phyloP scores from a whole-genome alignment of 2,797 vertebrate species.

The Taenioides sp. region DNA sequence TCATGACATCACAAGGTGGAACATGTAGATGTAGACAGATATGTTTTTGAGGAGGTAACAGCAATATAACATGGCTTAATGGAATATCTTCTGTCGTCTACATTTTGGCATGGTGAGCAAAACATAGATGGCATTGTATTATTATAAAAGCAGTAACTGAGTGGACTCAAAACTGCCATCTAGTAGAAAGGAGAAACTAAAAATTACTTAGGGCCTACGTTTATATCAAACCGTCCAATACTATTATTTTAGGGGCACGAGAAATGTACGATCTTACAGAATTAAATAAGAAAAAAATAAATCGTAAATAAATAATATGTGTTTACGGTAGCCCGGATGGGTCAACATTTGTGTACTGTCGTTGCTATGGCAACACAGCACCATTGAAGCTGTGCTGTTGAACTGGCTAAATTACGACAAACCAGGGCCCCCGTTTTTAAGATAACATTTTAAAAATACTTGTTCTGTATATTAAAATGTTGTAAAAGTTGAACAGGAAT shows the following conservation, averaged over 20 bases:
- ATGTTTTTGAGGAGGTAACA: too few species aligned
- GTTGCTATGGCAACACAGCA: slow-evolving; percentile 58
- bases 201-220: not conserved
- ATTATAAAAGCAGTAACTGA: not conserved
- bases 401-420: not conserved
- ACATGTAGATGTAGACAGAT: too few species aligned
- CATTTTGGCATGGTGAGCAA: too few species aligned
- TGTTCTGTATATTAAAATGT: not conserved
- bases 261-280: too few species aligned
- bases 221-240: not conserved
- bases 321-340: not conserved
- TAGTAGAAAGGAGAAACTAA: not conserved
- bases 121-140: not conserved
- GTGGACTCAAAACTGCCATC: slow-evolving; percentile 40
- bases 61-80: too few species aligned
- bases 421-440: not conserved
- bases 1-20: too few species aligned
- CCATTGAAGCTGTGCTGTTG: not conserved
- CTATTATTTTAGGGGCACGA: not conserved
- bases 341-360: not conserved
- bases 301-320: too few species aligned
- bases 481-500: slow-evolving; percentile 30
- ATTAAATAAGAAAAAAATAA: too few species aligned
- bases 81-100: too few species aligned
- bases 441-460: not conserved